phyloP scores from a whole-genome alignment of 2,888 invertebrate species.

The Drosophila neotestacea region DNA sequence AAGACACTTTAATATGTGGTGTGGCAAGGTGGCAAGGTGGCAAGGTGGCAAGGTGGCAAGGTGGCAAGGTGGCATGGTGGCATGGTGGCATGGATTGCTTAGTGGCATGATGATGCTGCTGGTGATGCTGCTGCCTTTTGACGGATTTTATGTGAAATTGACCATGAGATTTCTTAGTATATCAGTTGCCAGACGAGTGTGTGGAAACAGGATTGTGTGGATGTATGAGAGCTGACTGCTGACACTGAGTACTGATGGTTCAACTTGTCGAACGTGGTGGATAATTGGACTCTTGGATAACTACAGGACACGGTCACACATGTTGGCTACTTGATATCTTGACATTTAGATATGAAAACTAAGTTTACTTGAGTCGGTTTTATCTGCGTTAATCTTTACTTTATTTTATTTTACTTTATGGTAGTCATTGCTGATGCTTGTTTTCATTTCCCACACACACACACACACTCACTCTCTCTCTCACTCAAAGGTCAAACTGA shows the following conservation, averaged over 20 bases:
- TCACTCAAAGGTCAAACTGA: slow-evolving; percentile 58
- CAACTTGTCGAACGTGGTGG: slow-evolving; percentile 15
- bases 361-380: slow-evolving; percentile 39
- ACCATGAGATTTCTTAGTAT: slow-evolving; percentile 62
- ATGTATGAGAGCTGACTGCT: slow-evolving; percentile 12
- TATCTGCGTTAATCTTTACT: slow-evolving; percentile 44
- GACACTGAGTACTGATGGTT: slow-evolving; percentile 21
- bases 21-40: slow-evolving; percentile 8
- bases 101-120: slow-evolving; percentile 1
- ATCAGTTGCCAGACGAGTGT: slow-evolving; percentile 15
- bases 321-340: slow-evolving; percentile 29
- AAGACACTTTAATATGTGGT: slow-evolving; percentile 12
- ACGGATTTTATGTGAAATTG: slow-evolving; percentile 53
- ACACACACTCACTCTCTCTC: not conserved
- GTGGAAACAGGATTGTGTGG: slow-evolving; percentile 3
- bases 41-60: slow-evolving; percentile 1
- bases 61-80: slow-evolving; percentile 7
- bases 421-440: slow-evolving; percentile 20
- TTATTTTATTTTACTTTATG: too few relatives aligned
- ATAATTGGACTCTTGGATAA: not conserved
- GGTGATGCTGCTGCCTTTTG: slow-evolving; percentile 14
- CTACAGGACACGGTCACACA: slow-evolving; percentile 7
- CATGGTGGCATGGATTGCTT: not conserved
- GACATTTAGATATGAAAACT: slow-evolving; percentile 45
- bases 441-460: slow-evolving; percentile 10